Evolutionary conservation across 2,888 invertebrate species (phyloP), one percentile per base, ranked within the genome.

Genomic region (Eilema caniola): DNA sequence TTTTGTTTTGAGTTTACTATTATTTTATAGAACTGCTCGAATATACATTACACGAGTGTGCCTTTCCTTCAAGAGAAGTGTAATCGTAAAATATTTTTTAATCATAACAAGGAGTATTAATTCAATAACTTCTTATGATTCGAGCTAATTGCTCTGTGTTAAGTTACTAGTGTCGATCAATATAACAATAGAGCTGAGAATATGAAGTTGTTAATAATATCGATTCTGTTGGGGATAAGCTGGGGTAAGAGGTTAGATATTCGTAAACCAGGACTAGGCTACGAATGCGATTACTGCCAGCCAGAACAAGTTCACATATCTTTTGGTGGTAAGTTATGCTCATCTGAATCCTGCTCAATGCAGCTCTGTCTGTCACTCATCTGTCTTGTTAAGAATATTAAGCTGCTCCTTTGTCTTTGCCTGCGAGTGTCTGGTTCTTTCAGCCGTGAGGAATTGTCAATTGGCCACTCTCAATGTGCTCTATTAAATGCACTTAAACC

Each of bases 251-350:
- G 60, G 25, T 25, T 69, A n/a, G 24, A 23, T 67, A 3, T 33
- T 20, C 28, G 28, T 57, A 31, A 33, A 73, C 73, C 12, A 74
- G 76, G 23, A 76, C 56, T 83, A 28, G 83, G 84, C 66, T 89
- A 89, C 64, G 86, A 88, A 64, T 91, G 87, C 76, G 76, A 74
- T 23, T 85, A 91, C 80, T 96, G 95, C 85, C 96, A 97, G 87
- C 97, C 97, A 0, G 97, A 97, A 87, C 97, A 97, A 89, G 91
- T 97, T 3, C 97, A 97, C 85, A 92, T 97, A 72, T 90, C 97
- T 14, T 96, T 96, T 83, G 97, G 97, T 80, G 95, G 96, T 96
- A 84, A 86, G 88, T 33, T 33, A 1, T 33, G 8, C 28, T n/a
- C n/a, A n/a, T n/a, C n/a, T 33, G 33, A 33, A 37, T 37, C 11